Conservation (phyloP, 2,113 vertebrate species). For the Meriones unguiculatus region DNA sequence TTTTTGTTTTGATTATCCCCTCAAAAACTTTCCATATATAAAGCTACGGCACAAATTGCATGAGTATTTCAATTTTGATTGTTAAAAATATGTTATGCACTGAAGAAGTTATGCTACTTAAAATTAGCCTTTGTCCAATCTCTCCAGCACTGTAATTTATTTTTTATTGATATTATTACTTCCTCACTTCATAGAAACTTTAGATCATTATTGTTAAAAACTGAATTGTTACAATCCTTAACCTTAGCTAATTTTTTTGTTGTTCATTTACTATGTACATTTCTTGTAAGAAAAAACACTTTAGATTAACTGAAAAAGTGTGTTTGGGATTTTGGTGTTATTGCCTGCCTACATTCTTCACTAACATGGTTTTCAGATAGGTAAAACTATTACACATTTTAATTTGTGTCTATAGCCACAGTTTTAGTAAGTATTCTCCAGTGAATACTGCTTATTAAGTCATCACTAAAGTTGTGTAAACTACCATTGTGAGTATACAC, state of each 20-base stretch:
- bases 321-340: not conserved
- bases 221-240: not conserved
- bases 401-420: not conserved
- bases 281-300: not conserved
- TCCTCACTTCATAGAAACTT: not conserved
- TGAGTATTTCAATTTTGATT: not conserved
- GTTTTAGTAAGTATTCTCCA: constrained; percentile 4
- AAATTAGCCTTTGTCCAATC: not conserved
- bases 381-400: not conserved
- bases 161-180: not conserved
- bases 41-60: not conserved
- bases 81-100: not conserved
- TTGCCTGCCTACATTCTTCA: not conserved
- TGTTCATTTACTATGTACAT: not conserved
- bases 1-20: not conserved
- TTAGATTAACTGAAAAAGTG: not conserved
- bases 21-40: not conserved
- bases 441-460: not conserved
- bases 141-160: not conserved
- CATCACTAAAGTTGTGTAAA: not conserved
- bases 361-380: not conserved
- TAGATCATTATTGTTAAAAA: constrained; percentile 7
- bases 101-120: not conserved
- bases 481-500: not conserved
- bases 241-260: not conserved